Base-by-base conservation (phyloP, 2,797 vertebrate genomes). In the Neomorphus geoffroyi region DNA sequence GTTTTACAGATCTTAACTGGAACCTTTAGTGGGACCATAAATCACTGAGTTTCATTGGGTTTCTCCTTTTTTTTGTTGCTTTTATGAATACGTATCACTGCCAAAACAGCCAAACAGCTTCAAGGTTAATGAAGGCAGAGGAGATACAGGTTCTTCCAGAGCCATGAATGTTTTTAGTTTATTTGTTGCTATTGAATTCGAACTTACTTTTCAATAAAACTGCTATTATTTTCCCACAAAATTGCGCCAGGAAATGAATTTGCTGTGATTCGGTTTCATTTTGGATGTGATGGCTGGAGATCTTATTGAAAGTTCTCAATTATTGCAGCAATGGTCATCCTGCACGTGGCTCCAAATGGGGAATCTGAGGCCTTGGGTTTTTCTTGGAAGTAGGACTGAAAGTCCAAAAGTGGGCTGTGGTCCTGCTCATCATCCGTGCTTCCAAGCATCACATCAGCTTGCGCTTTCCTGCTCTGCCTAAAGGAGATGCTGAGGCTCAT, bases 221-320 rank as follows among this genome's bases (percentile, higher is more conserved):
- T 89, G 86, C 74, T 93, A 33, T 80, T 90, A 85, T 94, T 94
- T 87, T 86, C 88, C 33, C 67, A 82, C 65, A 91, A 50, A 90
- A 78, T 74, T 58, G 86, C 92, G 86, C 84, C 95, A 96, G 94
- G 90, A 96, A 94, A 93, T 95, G 80, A 95, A 90, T 90, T 90
- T 80, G 50, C 86, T 85, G 86, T 69, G 90, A 82, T 87, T 94
- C 0, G 2, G 61, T 94, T 96, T 94, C 86, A 80, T 92, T 77
- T 87, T 88, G 72, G 50, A 86, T 82, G 64, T 1, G 1, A 35
- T 85, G 72, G 58, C 80, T 61, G 41, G 64, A 61, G 77, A n/a
- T 13, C 69, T 57, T 69, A 64, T 15, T 85, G 80, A 21, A 82
- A 13, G 32, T 23, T 75, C 41, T 81, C 35, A 37, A 7, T 86